Percentiles rank a stretch among this genome's conserved stretches.
phyloP scores from a whole-genome alignment of 2,888 invertebrate genomes.

The Stegophylla sp. region DNA sequence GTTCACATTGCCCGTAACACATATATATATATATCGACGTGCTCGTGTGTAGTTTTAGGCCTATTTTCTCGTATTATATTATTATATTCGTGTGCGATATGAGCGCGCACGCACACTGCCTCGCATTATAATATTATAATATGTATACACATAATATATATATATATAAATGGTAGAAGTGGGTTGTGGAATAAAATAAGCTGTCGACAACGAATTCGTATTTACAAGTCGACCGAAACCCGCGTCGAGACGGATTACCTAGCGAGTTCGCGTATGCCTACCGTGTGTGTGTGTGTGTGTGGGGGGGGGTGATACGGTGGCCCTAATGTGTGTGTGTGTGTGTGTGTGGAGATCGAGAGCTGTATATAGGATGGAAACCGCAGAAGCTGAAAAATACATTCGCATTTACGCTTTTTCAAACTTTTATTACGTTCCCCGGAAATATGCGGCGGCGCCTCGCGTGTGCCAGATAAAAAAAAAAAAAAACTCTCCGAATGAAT shows the following conservation, averaged over 20 bases:
- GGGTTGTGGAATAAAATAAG: not conserved
- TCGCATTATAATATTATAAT: too few species aligned
- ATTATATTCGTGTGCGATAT: too few species aligned
- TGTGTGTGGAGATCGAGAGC: slow-evolving; percentile 4
- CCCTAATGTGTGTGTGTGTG: too few species aligned
- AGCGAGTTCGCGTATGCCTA: not conserved
- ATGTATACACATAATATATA: not conserved
- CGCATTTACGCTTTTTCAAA: slow-evolving; percentile 37
- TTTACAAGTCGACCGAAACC: slow-evolving; percentile 19
- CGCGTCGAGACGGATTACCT: slow-evolving; percentile 31
- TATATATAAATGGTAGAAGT: not conserved
- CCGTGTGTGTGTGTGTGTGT: not conserved
- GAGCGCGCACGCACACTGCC: too few species aligned
- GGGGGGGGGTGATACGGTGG: too few species aligned
- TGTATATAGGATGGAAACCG: not conserved
- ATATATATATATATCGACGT: too few species aligned
- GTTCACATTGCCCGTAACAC: too few species aligned
- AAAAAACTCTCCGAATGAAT: slow-evolving; percentile 29
- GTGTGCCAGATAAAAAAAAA: not conserved
- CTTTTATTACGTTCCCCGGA: slow-evolving; percentile 41
- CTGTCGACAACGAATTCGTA: slow-evolving; percentile 14
- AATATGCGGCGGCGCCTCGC: slow-evolving; percentile 29
- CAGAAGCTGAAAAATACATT: slow-evolving; percentile 39
- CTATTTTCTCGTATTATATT: too few species aligned
- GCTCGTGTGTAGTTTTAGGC: too few species aligned